Evolutionary conservation across 2,888 invertebrate species (phyloP).

Genomic region (Colostygia pectinataria): DNA sequence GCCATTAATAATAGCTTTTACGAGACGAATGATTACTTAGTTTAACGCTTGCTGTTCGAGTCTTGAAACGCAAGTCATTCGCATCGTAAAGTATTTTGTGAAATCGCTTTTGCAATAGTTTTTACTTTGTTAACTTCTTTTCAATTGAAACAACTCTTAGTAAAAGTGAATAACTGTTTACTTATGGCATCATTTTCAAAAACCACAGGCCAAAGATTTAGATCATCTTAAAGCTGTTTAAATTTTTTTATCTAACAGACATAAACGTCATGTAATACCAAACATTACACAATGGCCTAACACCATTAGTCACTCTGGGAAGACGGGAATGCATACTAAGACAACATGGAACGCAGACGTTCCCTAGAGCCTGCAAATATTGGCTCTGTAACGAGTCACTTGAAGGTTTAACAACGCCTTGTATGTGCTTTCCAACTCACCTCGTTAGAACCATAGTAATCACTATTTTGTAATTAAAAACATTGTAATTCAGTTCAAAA

Average conservation of each 20-base stretch:
- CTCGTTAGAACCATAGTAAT: no score
- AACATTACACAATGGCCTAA: slow-evolving; percentile 23
- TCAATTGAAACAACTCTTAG: no score
- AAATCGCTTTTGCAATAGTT: slow-evolving; percentile 16
- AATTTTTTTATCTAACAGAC: no score
- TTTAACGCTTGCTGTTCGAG: slow-evolving; percentile 40
- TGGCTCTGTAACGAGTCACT: slow-evolving; percentile 68
- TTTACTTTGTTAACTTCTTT: slow-evolving; percentile 1
- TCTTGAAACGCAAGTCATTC: slow-evolving; percentile 26
- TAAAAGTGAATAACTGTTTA: no score
- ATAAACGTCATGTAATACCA: slow-evolving; percentile 9
- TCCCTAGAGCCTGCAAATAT: slow-evolving; percentile 65
- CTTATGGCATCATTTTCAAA: no score
- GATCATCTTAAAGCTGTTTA: not conserved
- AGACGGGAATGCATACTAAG: slow-evolving; percentile 52
- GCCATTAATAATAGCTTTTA: slow-evolving; percentile 49
- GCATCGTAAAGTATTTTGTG: slow-evolving; percentile 27
- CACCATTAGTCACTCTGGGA: slow-evolving; percentile 29
- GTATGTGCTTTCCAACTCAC: not conserved
- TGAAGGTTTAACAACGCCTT: slow-evolving; percentile 37
- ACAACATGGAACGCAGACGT: slow-evolving; percentile 63
- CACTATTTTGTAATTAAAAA: no score
- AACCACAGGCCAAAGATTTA: not conserved
- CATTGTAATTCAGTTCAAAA: not conserved
- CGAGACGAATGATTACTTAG: slow-evolving; percentile 43